phyloP scores from a whole-genome alignment of 2,797 vertebrate genomes.

The Acipenser ruthenus region DNA sequence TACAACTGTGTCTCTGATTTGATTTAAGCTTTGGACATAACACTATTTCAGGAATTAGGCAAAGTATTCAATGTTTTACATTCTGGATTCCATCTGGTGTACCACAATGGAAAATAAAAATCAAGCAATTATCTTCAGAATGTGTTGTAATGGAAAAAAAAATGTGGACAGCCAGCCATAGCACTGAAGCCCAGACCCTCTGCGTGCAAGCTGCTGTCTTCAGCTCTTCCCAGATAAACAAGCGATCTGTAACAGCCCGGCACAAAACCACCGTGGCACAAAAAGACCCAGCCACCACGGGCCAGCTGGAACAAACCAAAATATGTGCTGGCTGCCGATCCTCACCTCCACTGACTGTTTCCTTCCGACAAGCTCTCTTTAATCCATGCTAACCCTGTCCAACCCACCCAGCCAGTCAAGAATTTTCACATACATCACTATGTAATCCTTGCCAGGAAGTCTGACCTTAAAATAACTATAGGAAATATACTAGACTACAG shows the following conservation, averaged over 20 bases:
- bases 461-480: constrained; percentile 8
- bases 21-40: not conserved
- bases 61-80: constrained; percentile 6
- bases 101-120: constrained; percentile 42
- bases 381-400: not conserved
- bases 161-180: constrained; percentile 38
- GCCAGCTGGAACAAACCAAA: too few species aligned
- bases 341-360: too few species aligned
- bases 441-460: constrained; percentile 10
- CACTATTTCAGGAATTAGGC: constrained; percentile 11
- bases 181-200: constrained; percentile 36
- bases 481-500: not conserved
- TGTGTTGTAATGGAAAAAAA: constrained; percentile 52
- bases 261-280: too few species aligned
- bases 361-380: too few species aligned
- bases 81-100: constrained; percentile 39
- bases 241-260: too few species aligned
- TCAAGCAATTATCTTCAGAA: constrained; percentile 42
- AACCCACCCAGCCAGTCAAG: not conserved
- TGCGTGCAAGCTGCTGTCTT: constrained; percentile 33
- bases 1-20: too few species aligned
- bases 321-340: too few species aligned
- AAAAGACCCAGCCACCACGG: too few species aligned
- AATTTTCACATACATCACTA: not conserved
- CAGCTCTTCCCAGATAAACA: not conserved